These are phyloP conservation scores for Ladona fulva DNA, from an alignment of 1,140 invertebrate species.

Conservation along the genomic window DNA sequence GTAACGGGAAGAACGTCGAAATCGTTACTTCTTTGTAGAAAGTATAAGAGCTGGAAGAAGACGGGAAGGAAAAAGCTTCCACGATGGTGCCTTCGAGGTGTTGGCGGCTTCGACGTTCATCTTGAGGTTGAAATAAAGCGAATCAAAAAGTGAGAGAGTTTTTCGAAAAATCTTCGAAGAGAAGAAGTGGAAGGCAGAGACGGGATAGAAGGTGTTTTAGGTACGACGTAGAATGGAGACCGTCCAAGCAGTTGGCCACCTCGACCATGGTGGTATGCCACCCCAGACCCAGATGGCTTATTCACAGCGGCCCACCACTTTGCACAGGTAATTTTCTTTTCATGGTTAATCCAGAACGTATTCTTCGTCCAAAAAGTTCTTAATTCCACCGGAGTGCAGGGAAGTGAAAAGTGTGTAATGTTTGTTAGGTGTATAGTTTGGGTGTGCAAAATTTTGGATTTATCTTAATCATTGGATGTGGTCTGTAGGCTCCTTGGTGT, in stretches of 20 bases:
- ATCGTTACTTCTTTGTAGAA: not conserved
- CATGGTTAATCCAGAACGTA: no score
- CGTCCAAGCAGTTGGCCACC: slow-evolving; percentile 24
- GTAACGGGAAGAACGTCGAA: no score
- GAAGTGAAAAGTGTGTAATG: no score
- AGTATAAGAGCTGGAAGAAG: not conserved
- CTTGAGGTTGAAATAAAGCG: not conserved
- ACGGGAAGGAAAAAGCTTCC: not conserved
- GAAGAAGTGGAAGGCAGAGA: not conserved
- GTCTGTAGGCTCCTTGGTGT: no score
- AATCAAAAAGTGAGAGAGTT: not conserved
- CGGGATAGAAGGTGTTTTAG: not conserved
- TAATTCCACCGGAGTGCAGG: no score
- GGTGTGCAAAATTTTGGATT: no score
- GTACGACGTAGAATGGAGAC: not conserved
- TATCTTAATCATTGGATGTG: no score
- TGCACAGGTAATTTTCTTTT: slow-evolving; percentile 24
- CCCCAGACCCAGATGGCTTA: slow-evolving; percentile 29
- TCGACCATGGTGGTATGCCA: slow-evolving; percentile 27
- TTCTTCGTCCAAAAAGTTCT: no score
- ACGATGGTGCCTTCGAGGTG: not conserved
- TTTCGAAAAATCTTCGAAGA: not conserved
- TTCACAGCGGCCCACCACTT: slow-evolving; percentile 23
- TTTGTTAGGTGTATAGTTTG: no score
- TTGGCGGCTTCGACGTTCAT: not conserved